Base-by-base conservation (phyloP, 1,140 invertebrate genomes). In the Tetramorium alpestre region DNA sequence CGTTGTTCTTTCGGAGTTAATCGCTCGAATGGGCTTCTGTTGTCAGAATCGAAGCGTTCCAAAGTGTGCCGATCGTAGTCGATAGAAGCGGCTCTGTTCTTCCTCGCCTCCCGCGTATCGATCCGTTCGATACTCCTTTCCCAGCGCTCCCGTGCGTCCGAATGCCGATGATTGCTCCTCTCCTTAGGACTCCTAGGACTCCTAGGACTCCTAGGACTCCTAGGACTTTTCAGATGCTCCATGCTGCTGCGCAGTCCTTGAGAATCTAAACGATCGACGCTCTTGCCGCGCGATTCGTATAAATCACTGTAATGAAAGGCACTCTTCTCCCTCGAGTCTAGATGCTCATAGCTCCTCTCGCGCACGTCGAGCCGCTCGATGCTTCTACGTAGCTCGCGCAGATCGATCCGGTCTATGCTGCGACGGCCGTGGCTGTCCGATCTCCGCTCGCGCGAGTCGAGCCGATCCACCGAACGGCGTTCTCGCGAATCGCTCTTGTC, bases 41-140 rank as follows among this genome's bases (percentile, higher is more conserved):
- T 90, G 0, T 88, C 93, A 0, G 93, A 93, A 72, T 95, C 94
- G 28, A 93, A 92, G 1, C 93, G 88, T 76, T 95, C 94, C 10
- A 94, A 84, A 3, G 92, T 94, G 54, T 95, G 94, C 44, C 92
- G 91, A 38, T 92, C 88, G 70, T 93, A 92, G 7, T 94, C 91
- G 8, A 89, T 47, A 16, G 89, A 73, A 38, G 51, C 80, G 11
- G 75, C 87, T n/a, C 86, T 73, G 41, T 67, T 88, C 3, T 75
- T 90, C 7, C 86, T 91, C 3, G 85, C 78, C 75, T 95, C 94
- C 1, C 88, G 91, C 22, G 91, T 92, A 56, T 94, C 94, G 5
- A 94, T 70, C 22, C 93, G 90, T 6, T 95, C 94, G 13, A 88
- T 65, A 60, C 92, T 94, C 18, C 76, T 85, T 13, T 91, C 90